Conservation (phyloP, 2,888 invertebrate species). For the Euspilapteryx auroguttella region DNA sequence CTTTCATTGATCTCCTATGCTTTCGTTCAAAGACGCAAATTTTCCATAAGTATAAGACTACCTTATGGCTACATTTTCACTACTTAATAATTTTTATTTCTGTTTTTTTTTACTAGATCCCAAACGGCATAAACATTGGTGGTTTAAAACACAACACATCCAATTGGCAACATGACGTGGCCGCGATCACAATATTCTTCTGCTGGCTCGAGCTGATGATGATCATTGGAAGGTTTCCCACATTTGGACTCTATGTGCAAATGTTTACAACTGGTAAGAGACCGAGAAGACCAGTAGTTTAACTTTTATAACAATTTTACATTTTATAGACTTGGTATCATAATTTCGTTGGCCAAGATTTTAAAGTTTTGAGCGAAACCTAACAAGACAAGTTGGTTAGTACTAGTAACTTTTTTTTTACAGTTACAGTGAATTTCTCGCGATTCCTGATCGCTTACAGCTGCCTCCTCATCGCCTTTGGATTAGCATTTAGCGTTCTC, state of each 20-base stretch:
- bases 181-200: conserved; percentile 76
- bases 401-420: too few relatives aligned
- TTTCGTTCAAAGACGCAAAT: too few relatives aligned
- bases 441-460: conserved; percentile 81
- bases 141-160: conserved; percentile 30
- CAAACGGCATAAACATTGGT: conserved; percentile 28
- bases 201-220: conserved; percentile 86
- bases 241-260: conserved; percentile 83
- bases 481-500: conserved; percentile 78
- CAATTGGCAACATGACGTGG: conserved; percentile 79
- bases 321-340: too few relatives aligned
- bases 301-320: too few relatives aligned
- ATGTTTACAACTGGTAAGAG: conserved; percentile 76
- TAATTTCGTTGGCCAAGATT: too few relatives aligned
- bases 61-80: too few relatives aligned
- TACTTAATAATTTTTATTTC: conserved; percentile 2
- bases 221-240: conserved; percentile 83
- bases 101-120: conserved; percentile 23
- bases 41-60: too few relatives aligned
- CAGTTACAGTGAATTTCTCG: conserved; percentile 79
- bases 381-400: too few relatives aligned
- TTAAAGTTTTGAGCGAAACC: too few relatives aligned
- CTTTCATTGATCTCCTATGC: background rate
- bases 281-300: background rate
- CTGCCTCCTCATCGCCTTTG: conserved; percentile 79